Evolutionary conservation across 30 jellyfish, hydroid and myxozoan genomes (phyloP), one percentile per base, ranked within the genome.

Genomic region (Clytia hemisphaerica): DNA sequence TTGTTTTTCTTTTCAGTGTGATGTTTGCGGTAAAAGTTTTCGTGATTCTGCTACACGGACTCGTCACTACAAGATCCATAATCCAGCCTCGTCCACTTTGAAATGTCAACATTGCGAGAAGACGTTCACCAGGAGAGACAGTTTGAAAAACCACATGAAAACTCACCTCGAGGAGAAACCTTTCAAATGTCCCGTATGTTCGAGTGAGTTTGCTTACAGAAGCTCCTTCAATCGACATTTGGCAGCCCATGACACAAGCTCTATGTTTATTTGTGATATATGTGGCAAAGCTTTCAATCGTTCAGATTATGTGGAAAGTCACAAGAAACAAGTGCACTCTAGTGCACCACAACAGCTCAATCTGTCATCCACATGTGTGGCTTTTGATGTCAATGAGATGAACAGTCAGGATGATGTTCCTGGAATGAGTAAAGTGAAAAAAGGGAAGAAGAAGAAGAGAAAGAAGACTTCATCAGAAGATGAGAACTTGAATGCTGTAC

Each of bases 401-500:
- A 16, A n/a, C 7, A 57, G 16, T 9, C n/a, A n/a, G n/a, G n/a
- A n/a, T n/a, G n/a, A n/a, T n/a, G n/a, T n/a, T n/a, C n/a, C n/a
- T n/a, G n/a, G 79, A 21, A 75, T 61, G 57, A 58, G 54, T 58
- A 45, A 76, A 37, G 93, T 80, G 16, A 49, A 57, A 26, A 80
- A 71, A 34, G 48, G 85, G 29, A 22, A 46, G 37, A 69, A 51
- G 61, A 14, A 37, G 36, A 69, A 59, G 32, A 84, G 80, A 14
- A 69, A 69, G 64, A 57, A 31, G 66, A 51, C 30, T 12, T 22
- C 14, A 4, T 26, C 44, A 2, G 30, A 46, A n/a, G 19, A n/a
- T n/a, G 42, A 25, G 16, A 57, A 45, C 30, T 22, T 28, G 27
- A 33, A 57, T 16, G 70, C 70, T 16, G 33, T 57, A 6, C 66